Percentiles rank a stretch among this genome's conserved stretches.
Conservation (phyloP, 2,888 invertebrate genomes). For the Rhimphoctona megacephalus region DNA sequence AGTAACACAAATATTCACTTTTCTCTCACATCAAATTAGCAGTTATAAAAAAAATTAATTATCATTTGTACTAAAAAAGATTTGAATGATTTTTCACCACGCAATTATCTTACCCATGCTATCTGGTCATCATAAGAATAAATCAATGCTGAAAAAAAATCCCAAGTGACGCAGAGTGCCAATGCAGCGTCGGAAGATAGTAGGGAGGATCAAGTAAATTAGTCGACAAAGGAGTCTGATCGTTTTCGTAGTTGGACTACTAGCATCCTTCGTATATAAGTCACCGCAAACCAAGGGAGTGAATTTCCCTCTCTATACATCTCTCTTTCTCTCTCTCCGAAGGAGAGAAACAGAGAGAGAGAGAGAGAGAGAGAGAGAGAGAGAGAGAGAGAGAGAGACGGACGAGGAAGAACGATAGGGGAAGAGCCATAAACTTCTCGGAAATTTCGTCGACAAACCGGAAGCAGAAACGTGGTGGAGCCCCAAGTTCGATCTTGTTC, state of each 20-base stretch:
- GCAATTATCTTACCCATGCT: not conserved
- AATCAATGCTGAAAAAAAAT: constrained; percentile 10
- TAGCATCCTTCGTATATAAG: constrained; percentile 35
- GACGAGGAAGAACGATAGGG: not conserved
- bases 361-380: not conserved
- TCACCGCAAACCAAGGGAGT: constrained; percentile 18
- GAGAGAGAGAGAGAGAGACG: constrained; percentile 12
- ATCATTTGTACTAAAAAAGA: not conserved
- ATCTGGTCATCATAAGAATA: not conserved
- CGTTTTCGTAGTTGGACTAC: constrained; percentile 33
- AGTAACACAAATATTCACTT: not conserved
- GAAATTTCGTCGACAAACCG: constrained; percentile 62
- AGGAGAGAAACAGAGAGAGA: not conserved
- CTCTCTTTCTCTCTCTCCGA: not conserved
- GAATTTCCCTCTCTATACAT: not conserved
- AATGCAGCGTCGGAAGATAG: constrained; percentile 9
- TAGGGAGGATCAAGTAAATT: constrained; percentile 51
- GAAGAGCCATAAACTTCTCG: constrained; percentile 45
- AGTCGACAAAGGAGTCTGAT: constrained; percentile 57
- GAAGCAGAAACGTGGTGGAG: constrained; percentile 46
- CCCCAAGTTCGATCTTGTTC: constrained; percentile 64
- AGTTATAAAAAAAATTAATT: not conserved
- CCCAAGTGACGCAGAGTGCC: not conserved
- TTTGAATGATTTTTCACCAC: not conserved
- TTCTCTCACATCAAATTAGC: not conserved